A percentile compares a stretch with the other conserved stretches of the same genome.
Conservation (phyloP, 2,888 invertebrate genomes). For the Macropis europaea region DNA sequence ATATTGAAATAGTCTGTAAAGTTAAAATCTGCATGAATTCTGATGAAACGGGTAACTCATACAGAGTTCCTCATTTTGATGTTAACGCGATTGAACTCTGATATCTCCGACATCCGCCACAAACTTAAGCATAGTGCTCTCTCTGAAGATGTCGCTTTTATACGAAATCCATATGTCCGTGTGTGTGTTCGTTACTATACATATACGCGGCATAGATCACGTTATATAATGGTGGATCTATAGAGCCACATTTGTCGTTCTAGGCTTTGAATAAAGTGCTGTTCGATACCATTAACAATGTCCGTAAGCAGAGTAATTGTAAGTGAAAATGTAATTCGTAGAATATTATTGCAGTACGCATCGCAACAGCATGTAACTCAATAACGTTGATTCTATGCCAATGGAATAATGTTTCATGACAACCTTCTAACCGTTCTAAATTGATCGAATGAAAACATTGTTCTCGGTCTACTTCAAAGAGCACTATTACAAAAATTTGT, state of each 20-base stretch:
- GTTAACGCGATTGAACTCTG: too few relatives aligned
- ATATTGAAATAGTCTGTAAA: too few relatives aligned
- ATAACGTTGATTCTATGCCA: neutral
- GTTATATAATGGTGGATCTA: constrained; percentile 44
- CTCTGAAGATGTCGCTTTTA: constrained; percentile 33
- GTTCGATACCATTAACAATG: constrained; percentile 32
- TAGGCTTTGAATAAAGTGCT: constrained; percentile 18
- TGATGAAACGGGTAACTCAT: too few relatives aligned
- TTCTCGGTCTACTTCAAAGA: neutral
- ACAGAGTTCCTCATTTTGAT: too few relatives aligned
- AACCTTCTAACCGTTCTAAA: constrained; percentile 9
- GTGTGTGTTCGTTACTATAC: neutral
- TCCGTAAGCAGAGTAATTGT: constrained; percentile 58
- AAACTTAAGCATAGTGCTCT: constrained; percentile 11
- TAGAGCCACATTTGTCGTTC: constrained; percentile 26
- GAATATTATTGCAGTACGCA: neutral
- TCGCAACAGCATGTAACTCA: neutral
- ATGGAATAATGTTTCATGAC: neutral
- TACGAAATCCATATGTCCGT: neutral
- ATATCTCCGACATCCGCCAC: too few relatives aligned
- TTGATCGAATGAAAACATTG: constrained; percentile 14
- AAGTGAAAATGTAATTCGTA: constrained; percentile 16
- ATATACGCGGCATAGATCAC: constrained; percentile 1
- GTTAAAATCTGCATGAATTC: too few relatives aligned
- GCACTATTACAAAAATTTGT: constrained; percentile 15